A percentile compares a stretch with the other conserved stretches of the same genome.
phyloP scores from a whole-genome alignment of 2,797 vertebrate genomes.

The Paedocypris micromegethes region DNA sequence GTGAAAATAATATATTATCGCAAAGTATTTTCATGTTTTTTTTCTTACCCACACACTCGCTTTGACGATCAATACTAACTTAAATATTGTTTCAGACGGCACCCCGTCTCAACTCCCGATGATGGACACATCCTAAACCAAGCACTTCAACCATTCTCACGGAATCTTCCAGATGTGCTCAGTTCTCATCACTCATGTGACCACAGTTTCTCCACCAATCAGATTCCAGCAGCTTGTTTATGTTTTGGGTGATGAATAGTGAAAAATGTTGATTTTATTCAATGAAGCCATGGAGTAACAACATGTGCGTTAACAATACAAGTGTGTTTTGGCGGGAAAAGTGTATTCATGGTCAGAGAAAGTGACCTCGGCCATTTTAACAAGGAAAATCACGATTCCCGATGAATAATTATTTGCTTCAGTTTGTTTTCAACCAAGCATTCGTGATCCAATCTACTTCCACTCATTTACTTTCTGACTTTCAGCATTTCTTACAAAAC shows the following conservation, averaged over 20 bases:
- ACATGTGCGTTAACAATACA: constrained; percentile 40
- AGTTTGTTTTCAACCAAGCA: constrained; percentile 19
- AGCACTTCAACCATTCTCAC: constrained; percentile 28
- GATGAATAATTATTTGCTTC: constrained; percentile 19
- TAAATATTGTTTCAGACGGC: constrained; percentile 74
- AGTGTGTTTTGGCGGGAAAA: constrained; percentile 57
- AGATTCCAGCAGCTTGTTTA: constrained; percentile 64
- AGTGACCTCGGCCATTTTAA: constrained; percentile 28
- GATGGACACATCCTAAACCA: constrained; percentile 62
- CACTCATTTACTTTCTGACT: constrained; percentile 5
- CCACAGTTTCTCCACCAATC: constrained; percentile 67
- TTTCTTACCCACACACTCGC: too few relatives aligned
- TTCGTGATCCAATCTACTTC: constrained; percentile 8
- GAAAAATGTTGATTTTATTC: constrained; percentile 71
- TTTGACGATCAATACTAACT: background rate
- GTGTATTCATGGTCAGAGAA: constrained; percentile 37
- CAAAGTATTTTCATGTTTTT: too few relatives aligned
- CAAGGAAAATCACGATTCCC: constrained; percentile 45
- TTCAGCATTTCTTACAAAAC: constrained; percentile 13
- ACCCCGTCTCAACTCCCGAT: constrained; percentile 96
- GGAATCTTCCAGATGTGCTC: constrained; percentile 37
- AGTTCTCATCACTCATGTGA: constrained; percentile 56
- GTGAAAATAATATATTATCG: too few relatives aligned
- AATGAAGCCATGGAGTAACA: constrained; percentile 67
- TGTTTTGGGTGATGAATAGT: constrained; percentile 70